A percentile compares a stretch with the other conserved stretches of the same genome.
Conservation (phyloP, 2,888 invertebrate genomes). For the Acrocyrtus sp. region DNA sequence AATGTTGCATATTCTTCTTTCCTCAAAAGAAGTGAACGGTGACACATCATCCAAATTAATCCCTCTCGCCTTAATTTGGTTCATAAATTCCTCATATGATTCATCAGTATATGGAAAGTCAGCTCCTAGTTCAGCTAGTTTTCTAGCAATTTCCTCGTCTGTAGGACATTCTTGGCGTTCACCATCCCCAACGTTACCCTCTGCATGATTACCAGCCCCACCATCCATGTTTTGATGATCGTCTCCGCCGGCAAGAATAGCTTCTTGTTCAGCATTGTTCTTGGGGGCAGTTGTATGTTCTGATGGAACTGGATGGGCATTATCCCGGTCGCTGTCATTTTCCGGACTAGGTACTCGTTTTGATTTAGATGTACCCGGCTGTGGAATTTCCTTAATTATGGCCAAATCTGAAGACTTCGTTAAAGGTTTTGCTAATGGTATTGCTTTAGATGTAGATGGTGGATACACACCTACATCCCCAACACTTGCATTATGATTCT, state of each 20-base stretch:
- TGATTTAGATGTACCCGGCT: neutral
- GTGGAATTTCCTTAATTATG: neutral
- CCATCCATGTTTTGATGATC: no score
- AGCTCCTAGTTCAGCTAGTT: slow-evolving; percentile 26
- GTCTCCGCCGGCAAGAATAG: no score
- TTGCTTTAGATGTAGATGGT: slow-evolving; percentile 27
- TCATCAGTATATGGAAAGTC: slow-evolving; percentile 34
- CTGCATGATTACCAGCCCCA: no score
- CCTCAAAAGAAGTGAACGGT: slow-evolving; percentile 25
- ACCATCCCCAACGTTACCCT: no score
- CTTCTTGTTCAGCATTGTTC: no score
- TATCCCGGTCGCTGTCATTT: no score
- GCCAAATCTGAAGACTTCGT: neutral
- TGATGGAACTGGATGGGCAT: no score
- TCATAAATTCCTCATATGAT: slow-evolving; percentile 3
- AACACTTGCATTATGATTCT: neutral
- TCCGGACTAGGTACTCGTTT: neutral
- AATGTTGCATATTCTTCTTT: slow-evolving; percentile 9
- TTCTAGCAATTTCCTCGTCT: slow-evolving; percentile 16
- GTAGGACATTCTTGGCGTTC: neutral
- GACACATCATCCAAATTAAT: slow-evolving; percentile 5
- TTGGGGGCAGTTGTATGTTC: no score
- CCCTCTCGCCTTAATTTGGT: slow-evolving; percentile 8
- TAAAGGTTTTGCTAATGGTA: no score
- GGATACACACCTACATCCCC: slow-evolving; percentile 26